These are phyloP conservation scores for Trachelipus rathkii DNA, from an alignment of 1,140 invertebrate species.

Conservation along the genomic window DNA sequence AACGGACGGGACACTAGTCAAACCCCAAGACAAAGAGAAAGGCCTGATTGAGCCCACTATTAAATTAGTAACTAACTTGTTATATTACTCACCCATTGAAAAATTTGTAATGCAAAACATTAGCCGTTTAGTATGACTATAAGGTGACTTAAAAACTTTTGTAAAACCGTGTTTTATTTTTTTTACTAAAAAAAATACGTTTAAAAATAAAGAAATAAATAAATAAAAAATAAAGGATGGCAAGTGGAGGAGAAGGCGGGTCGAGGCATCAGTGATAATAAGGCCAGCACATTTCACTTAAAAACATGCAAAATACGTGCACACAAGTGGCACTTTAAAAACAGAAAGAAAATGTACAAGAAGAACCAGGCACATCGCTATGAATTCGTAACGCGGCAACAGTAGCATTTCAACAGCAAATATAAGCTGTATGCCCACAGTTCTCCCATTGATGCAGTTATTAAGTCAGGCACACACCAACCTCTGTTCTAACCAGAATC, in stretches of 20 bases:
- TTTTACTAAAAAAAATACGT: neutral
- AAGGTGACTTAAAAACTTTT: neutral
- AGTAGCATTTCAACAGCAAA: constrained; percentile 7
- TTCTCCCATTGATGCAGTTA: constrained; percentile 5
- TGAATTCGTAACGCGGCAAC: constrained; percentile 16
- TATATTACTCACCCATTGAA: constrained; percentile 20
- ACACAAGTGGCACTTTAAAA: constrained; percentile 41
- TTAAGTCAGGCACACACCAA: constrained; percentile 7
- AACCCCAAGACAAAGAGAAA: constrained; percentile 37
- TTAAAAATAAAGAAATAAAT: constrained; percentile 33
- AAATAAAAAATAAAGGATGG: constrained; percentile 37
- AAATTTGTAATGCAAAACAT: constrained; percentile 5
- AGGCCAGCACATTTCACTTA: constrained; percentile 32
- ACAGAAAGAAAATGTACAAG: constrained; percentile 9
- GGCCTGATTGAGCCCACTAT: constrained; percentile 8
- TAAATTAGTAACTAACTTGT: constrained; percentile 9
- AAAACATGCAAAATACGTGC: constrained; percentile 42
- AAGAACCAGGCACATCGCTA: constrained; percentile 37
- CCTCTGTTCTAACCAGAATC: constrained; percentile 35
- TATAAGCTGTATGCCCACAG: neutral
- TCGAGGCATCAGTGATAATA: constrained; percentile 40
- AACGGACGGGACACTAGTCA: constrained; percentile 55
- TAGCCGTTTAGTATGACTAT: neutral
- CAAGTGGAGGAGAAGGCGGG: constrained; percentile 38
- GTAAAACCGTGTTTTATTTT: neutral